These are phyloP conservation scores for Pristionchus arcanus DNA, from an alignment of 2,888 invertebrate genomes.

Conservation along the genomic window DNA sequence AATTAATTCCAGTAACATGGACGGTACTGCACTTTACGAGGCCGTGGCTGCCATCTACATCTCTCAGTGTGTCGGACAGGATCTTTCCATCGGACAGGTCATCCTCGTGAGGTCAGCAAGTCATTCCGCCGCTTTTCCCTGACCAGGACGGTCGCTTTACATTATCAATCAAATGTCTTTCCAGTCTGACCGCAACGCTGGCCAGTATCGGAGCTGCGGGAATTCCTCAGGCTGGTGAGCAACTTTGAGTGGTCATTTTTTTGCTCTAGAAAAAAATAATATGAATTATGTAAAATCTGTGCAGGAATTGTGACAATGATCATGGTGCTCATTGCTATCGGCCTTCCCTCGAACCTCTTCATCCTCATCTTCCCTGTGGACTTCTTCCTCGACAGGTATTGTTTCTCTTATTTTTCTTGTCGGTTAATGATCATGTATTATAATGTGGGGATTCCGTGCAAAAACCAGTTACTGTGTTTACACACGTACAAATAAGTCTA, in stretches of 20 bases:
- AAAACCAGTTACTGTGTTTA: too few relatives aligned
- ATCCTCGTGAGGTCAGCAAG: conserved; percentile 88
- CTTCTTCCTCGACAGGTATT: conserved; percentile 80
- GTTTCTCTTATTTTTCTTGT: not conserved
- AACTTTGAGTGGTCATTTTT: not conserved
- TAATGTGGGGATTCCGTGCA: not conserved
- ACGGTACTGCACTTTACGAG: conserved; percentile 83
- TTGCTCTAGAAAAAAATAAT: not conserved
- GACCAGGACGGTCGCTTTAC: too few relatives aligned
- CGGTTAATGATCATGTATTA: too few relatives aligned
- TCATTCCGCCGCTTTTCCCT: not conserved
- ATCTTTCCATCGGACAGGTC: conserved; percentile 90
- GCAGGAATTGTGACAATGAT: conserved; percentile 78
- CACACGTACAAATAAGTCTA: too few relatives aligned
- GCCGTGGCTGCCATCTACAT: conserved; percentile 83
- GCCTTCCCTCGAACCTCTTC: conserved; percentile 81
- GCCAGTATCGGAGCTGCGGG: conserved; percentile 98
- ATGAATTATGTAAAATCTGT: not conserved
- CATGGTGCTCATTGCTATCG: conserved; percentile 81
- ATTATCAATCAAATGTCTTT: not conserved
- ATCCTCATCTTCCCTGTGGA: conserved; percentile 81
- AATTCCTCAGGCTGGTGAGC: conserved; percentile 82
- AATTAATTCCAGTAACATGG: conserved; percentile 80
- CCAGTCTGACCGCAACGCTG: conserved; percentile 93
- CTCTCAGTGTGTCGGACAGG: conserved; percentile 81